phyloP scores from a whole-genome alignment of 2,797 vertebrate species.

The Tarsius wallacei region DNA sequence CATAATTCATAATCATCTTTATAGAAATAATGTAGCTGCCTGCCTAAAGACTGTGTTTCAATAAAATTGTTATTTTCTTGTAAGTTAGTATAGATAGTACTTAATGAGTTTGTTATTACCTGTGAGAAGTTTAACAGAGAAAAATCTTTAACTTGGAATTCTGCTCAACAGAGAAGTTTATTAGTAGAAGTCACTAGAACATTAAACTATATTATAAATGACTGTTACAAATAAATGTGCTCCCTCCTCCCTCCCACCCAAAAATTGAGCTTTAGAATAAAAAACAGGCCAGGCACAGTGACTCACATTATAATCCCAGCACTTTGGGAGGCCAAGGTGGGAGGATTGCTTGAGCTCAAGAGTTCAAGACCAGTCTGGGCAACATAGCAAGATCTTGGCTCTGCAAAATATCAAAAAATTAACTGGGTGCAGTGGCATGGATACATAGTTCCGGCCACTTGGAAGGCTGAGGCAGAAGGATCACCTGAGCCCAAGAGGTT shows the following conservation, averaged over 20 bases:
- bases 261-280: background rate
- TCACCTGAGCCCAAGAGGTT: too few species aligned
- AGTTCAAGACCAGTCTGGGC: background rate
- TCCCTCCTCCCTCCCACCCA: background rate
- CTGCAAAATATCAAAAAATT: background rate
- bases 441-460: too few species aligned
- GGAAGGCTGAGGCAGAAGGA: too few species aligned
- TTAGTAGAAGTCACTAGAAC: background rate
- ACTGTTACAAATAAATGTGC: background rate
- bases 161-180: background rate
- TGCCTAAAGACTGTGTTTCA: background rate
- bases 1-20: background rate
- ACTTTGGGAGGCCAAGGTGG: background rate
- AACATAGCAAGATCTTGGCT: background rate
- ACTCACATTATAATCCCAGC: background rate
- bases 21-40: background rate
- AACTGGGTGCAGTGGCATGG: background rate
- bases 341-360: background rate
- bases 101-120: background rate
- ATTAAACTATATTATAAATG: background rate
- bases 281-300: background rate
- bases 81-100: background rate
- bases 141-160: background rate
- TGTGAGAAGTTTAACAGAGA: background rate
- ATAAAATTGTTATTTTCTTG: background rate